Base-by-base conservation (phyloP, 92 coral and sea anemone genomes). In the Actinernus sp. region DNA sequence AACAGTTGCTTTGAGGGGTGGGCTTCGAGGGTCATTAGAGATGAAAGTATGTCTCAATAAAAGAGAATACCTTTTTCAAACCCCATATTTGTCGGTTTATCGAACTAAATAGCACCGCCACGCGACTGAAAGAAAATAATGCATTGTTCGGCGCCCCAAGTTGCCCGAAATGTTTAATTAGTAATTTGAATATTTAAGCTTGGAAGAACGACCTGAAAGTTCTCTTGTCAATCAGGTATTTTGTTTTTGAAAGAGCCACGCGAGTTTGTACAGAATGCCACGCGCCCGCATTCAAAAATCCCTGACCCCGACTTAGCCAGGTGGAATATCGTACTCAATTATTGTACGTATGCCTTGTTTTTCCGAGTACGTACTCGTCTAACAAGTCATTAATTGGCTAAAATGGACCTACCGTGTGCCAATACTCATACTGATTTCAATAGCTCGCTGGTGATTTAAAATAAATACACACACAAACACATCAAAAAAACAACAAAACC, bases 221-320 rank as follows among this genome's bases (percentile, higher is more conserved):
- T 68, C 63, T 63, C 71, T 68, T 69, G 88, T 49, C 92, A 81
- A 66, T 78, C 86, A 79, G 27, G 64, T 36, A 47, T 50, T 57
- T 68, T 67, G 83, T 74, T 69, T 68, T 51, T 58, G 61, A 71
- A 78, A 66, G 72, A 63, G 86, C 94, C 88, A 81, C 87, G 87
- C 87, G 87, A 81, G 54, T 25, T 3, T 4, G 52, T 14, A 45
- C 22, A 45, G 52, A 18, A 23, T 17, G 86, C 79, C 80, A 84
- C 90, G 84, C 90, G 85, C 77, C 84, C 29, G 67, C 22, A 45
- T 45, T 2, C 57, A 43, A 64, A 46, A 23, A 13, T 20, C 53
- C 19, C 78, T 66, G 54, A 70, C 56, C 78, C 78, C 66, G 65
- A 53, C 60, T 28, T 9, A 31, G 61, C 91, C 96, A 84, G 92